A percentile compares a stretch with the other conserved stretches of the same genome.
These are phyloP conservation scores for Taenioides sp. DNA, from an alignment of 2,797 vertebrate species.

Conservation along the genomic window DNA sequence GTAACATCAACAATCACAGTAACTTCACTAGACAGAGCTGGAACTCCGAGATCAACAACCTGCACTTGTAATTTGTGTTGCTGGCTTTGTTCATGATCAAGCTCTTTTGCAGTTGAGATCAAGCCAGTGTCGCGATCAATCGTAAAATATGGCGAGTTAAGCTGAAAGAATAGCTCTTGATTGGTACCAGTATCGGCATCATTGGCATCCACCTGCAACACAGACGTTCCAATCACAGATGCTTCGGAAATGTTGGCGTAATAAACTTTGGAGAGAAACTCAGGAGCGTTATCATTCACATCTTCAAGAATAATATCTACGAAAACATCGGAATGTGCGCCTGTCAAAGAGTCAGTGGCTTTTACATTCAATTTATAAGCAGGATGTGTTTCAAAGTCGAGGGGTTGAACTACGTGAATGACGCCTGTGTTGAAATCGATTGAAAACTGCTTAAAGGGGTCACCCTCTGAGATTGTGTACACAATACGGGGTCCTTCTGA, in stretches of 20 bases:
- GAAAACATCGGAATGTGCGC: conserved; percentile 90
- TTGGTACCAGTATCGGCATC: conserved; percentile 90
- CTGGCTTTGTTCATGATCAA: conserved; percentile 87
- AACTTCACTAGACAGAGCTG: conserved; percentile 85
- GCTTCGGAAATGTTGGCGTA: conserved; percentile 89
- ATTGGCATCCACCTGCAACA: conserved; percentile 85
- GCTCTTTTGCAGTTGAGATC: conserved; percentile 80
- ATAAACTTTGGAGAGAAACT: conserved; percentile 84
- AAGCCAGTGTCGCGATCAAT: conserved; percentile 88
- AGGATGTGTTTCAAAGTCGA: conserved; percentile 95
- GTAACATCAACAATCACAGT: conserved; percentile 83
- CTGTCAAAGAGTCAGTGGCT: conserved; percentile 93
- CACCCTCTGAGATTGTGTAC: conserved; percentile 93
- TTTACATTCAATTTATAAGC: conserved; percentile 92
- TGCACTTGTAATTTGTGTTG: conserved; percentile 83
- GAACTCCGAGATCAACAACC: conserved; percentile 89
- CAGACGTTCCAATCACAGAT: conserved; percentile 84
- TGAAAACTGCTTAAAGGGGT: conserved; percentile 93
- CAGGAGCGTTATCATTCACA: conserved; percentile 91
- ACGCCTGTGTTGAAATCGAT: conserved; percentile 97
- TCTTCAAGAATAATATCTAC: conserved; percentile 94
- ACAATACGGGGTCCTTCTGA: conserved; percentile 94
- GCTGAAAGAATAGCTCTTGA: conserved; percentile 86
- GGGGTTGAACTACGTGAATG: conserved; percentile 84
- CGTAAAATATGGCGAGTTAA: conserved; percentile 85